These are phyloP conservation scores for Tokudaia muenninki DNA, from an alignment of 2,797 vertebrate genomes.

Conservation along the genomic window DNA sequence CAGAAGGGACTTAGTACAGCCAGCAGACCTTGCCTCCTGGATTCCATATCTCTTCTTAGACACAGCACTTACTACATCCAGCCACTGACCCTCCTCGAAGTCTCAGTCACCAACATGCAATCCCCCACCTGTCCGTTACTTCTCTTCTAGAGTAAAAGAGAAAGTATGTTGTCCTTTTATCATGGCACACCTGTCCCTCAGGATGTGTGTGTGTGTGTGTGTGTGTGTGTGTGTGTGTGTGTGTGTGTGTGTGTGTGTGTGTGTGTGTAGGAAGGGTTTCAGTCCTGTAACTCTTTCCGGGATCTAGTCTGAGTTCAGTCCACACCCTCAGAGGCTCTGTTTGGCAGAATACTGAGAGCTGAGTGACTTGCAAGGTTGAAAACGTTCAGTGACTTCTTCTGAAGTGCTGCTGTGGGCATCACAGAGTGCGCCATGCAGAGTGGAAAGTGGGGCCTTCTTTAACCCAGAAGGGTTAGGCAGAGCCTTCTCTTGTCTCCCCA, in stretches of 20 bases:
- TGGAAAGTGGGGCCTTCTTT: background rate
- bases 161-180: constrained; percentile 9
- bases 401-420: background rate
- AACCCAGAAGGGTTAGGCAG: background rate
- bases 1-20: background rate
- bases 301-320: background rate
- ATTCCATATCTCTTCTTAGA: background rate
- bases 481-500: background rate
- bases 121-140: background rate
- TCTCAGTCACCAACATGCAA: background rate
- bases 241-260: background rate
- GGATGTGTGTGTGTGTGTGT: background rate
- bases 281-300: background rate
- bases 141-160: background rate
- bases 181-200: background rate
- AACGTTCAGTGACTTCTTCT: background rate
- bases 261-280: background rate
- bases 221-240: background rate
- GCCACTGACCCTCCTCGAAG: background rate
- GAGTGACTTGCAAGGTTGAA: background rate
- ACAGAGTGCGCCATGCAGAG: background rate
- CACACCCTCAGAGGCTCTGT: background rate
- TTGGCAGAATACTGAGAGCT: background rate
- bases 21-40: background rate
- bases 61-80: background rate